Percentiles rank a stretch among this genome's conserved stretches.
Evolutionary conservation across 1,140 invertebrate species (phyloP).

Genomic region (Drosophila triauraria): DNA sequence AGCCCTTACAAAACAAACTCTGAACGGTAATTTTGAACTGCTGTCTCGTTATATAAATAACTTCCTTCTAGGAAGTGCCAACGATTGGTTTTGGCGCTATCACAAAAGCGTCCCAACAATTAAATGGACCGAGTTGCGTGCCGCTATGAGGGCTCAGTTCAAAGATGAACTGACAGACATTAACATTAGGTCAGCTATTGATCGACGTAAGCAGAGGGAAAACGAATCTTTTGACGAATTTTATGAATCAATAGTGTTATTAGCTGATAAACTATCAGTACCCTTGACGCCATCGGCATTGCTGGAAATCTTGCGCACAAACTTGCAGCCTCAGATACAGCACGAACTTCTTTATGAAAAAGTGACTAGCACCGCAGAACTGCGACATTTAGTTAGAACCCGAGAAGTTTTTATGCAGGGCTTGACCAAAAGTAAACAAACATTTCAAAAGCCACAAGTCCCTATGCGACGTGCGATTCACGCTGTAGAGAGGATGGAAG

Average conservation of each 20-base stretch:
- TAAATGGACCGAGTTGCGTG: conserved; percentile 2
- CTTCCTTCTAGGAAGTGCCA: conserved; percentile 16
- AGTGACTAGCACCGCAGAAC: neutral
- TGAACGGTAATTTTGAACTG: conserved; percentile 6
- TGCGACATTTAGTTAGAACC: conserved; percentile 3
- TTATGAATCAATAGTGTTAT: conserved; percentile 1
- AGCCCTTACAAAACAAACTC: conserved; percentile 2
- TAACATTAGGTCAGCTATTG: conserved; percentile 6
- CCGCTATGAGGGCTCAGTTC: neutral
- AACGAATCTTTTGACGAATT: conserved; percentile 16
- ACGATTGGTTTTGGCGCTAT: conserved; percentile 21
- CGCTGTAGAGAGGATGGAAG: neutral
- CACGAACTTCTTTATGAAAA: conserved; percentile 3
- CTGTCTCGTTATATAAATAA: neutral
- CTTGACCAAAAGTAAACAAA: neutral
- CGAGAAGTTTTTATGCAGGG: neutral
- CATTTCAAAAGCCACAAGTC: neutral
- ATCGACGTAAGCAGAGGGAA: conserved; percentile 11
- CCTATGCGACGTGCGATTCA: neutral
- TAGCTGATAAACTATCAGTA: too few relatives aligned
- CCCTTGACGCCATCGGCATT: neutral
- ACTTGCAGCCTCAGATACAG: conserved; percentile 3
- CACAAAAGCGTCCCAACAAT: conserved; percentile 12
- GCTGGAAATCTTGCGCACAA: neutral
- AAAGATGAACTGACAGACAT: conserved; percentile 5